A percentile compares a stretch with the other conserved stretches of the same genome.
Evolutionary conservation across 64 coral and sea anemone genomes (phyloP).

Genomic region (Acropora tenuis): DNA sequence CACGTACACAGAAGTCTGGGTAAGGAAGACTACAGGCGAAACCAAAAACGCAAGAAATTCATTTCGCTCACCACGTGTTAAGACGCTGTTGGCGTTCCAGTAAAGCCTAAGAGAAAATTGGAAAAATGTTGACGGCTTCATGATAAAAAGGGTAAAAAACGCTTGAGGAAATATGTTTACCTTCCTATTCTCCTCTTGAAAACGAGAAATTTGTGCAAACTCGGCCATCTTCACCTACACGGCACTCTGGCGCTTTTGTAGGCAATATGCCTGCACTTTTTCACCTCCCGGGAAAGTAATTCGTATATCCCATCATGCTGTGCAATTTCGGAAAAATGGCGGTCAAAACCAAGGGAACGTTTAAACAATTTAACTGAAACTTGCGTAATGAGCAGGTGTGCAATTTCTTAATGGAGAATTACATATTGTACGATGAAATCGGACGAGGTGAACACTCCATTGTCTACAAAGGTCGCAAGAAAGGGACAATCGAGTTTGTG

Average conservation of each 20-base stretch:
- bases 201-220: conserved; percentile 73
- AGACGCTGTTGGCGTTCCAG: conserved; percentile 43
- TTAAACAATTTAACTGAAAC: neutral
- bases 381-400: neutral
- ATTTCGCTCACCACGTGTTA: conserved; percentile 23
- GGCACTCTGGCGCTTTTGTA: too few relatives aligned
- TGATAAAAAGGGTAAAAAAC: neutral
- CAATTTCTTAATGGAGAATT: conserved; percentile 86
- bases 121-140: neutral
- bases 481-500: conserved; percentile 95
- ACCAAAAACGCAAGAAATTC: neutral
- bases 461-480: conserved; percentile 99
- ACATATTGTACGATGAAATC: conserved; percentile 95
- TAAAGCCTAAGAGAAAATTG: conserved; percentile 45
- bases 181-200: conserved; percentile 80
- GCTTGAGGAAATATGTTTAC: conserved; percentile 36
- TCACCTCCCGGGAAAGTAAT: neutral
- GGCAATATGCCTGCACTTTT: too few relatives aligned
- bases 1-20: neutral
- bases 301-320: conserved; percentile 32
- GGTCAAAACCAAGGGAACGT: conserved; percentile 44
- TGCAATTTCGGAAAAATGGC: conserved; percentile 54
- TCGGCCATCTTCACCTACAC: conserved; percentile 20
- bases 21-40: neutral
- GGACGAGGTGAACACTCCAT: conserved; percentile 91